phyloP scores from a whole-genome alignment of 2,888 invertebrate species.

The Petrolisthes cinctipes region DNA sequence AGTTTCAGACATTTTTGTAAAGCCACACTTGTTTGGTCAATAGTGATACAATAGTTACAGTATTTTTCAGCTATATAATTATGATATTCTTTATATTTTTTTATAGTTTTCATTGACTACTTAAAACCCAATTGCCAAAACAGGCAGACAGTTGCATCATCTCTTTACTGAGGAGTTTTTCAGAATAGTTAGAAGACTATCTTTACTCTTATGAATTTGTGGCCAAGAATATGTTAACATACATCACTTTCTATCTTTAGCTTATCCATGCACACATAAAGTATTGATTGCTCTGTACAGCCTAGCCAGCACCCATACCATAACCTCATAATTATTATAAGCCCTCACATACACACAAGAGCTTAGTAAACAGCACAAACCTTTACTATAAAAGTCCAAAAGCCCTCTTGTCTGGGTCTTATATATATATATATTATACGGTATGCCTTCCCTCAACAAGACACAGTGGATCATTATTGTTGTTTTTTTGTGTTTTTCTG shows the following conservation, averaged over 20 bases:
- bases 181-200: no score
- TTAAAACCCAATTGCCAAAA: no score
- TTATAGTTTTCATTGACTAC: no score
- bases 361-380: conserved; percentile 9
- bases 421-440: background rate
- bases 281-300: background rate
- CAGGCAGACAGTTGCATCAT: no score
- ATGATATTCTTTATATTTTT: no score
- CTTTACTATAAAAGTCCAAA: conserved; percentile 8
- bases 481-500: background rate
- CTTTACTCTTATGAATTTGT: no score
- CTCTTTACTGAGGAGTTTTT: no score
- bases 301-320: conserved; percentile 1
- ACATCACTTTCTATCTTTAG: background rate
- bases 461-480: conserved; percentile 13
- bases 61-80: no score
- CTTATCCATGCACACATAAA: conserved; percentile 6
- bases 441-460: background rate
- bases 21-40: no score
- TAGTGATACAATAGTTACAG: no score
- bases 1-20: no score
- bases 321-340: background rate
- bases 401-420: conserved; percentile 9
- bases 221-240: background rate
- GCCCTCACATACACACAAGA: conserved; percentile 7